Conservation (phyloP, 1,140 invertebrate species). For the Pogonomyrmex californicus region DNA sequence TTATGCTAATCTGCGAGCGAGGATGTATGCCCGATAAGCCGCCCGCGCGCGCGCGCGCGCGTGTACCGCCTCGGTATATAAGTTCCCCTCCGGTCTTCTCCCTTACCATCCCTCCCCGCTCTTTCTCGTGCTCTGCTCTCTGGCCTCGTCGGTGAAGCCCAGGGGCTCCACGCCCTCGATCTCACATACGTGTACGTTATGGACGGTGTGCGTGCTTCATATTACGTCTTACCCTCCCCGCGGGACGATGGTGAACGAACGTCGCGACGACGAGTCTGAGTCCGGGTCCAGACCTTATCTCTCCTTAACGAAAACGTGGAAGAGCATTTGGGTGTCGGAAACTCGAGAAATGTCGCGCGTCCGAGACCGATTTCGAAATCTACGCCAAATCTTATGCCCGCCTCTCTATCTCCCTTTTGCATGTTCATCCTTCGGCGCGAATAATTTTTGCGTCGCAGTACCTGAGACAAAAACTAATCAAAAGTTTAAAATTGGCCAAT, state of each 20-base stretch:
- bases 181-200: conserved; percentile 78
- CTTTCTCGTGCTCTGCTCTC: conserved; percentile 17
- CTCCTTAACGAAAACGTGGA: conserved; percentile 73
- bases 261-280: conserved; percentile 37
- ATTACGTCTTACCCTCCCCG: conserved; percentile 68
- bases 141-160: conserved; percentile 79
- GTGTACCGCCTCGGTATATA: conserved; percentile 71
- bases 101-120: neutral
- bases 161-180: conserved; percentile 86
- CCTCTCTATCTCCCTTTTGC: conserved; percentile 7
- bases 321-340: conserved; percentile 69
- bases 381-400: conserved; percentile 15
- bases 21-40: conserved; percentile 87
- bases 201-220: conserved; percentile 58
- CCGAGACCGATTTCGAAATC: conserved; percentile 62
- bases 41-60: conserved; percentile 68
- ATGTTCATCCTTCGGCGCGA: neutral
- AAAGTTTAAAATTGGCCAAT: too few species aligned
- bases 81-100: conserved; percentile 66
- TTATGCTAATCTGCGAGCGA: conserved; percentile 86
- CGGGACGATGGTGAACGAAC: neutral
- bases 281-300: conserved; percentile 64
- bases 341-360: conserved; percentile 23
- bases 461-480: neutral
- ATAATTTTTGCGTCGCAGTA: neutral